phyloP scores from a whole-genome alignment of 64 coral and sea anemone species.

The Acropora tenuis region DNA sequence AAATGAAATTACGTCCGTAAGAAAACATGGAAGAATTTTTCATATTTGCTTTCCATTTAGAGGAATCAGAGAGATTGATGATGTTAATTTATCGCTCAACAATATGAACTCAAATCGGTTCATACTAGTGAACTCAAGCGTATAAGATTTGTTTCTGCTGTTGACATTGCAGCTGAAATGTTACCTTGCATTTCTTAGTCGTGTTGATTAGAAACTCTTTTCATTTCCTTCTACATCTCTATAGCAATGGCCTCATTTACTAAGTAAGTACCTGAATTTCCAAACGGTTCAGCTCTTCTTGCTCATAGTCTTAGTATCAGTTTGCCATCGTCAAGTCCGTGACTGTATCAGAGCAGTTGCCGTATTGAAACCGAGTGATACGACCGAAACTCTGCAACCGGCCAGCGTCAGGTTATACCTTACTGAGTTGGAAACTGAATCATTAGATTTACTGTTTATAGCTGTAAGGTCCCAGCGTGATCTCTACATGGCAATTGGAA shows the following conservation, averaged over 20 bases:
- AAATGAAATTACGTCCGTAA: not conserved
- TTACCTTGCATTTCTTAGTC: constrained; percentile 9
- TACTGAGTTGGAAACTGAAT: not conserved
- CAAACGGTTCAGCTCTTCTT: not conserved
- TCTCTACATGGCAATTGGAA: not conserved
- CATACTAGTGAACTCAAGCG: not conserved
- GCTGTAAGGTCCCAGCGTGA: constrained; percentile 22
- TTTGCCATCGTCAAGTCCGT: too few relatives aligned
- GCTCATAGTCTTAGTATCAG: not conserved
- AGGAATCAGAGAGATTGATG: not conserved
- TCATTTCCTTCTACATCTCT: not conserved
- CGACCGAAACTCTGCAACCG: not conserved
- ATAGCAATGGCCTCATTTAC: not conserved
- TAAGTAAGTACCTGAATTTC: not conserved
- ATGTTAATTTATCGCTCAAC: not conserved
- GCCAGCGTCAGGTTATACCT: not conserved
- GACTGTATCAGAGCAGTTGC: not conserved
- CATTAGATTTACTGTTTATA: not conserved
- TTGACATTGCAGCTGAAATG: not conserved
- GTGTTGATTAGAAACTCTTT: not conserved
- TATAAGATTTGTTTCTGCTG: too few relatives aligned
- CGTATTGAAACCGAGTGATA: not conserved
- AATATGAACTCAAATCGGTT: not conserved
- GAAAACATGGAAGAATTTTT: not conserved
- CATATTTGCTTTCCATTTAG: not conserved